Evolutionary conservation across 2,113 vertebrate species (phyloP), one percentile per base, ranked within the genome.

Genomic region (Aviceda subcristata): DNA sequence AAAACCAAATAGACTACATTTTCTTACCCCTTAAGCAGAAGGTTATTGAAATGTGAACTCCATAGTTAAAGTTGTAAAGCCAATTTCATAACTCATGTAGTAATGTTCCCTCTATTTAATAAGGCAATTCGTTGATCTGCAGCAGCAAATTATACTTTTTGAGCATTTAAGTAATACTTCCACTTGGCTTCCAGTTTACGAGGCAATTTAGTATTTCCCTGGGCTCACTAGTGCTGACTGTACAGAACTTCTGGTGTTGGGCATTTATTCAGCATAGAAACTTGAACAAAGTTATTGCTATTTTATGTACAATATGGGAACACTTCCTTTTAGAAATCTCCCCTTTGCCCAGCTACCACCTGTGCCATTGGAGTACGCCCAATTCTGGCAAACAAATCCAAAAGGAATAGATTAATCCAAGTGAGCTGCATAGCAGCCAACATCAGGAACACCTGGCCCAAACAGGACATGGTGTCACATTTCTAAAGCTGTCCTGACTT

Each of bases 221-320:
- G 69, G 75, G 82, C 88, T 97, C 81, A 79, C 92, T 81, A 83
- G 53, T 90, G 96, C 96, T 98, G 96, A 96, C 92, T 94, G 66
- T 62, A 91, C 92, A 96, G 75, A 96, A 94, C 73, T 95, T 89
- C 66, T 94, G 91, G 63, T 86, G 30, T 55, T 93, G 86, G 90
- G 76, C 91, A 90, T 95, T 96, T 95, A 88, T 92, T 97, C 96
- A 97, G 86, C 90, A 91, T 66, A 93, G 96, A 94, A 94, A 45
- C 67, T 94, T 77, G 87, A 94, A 86, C 64, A 95, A 94, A 97
- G 77, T 96, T 97, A 95, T 34, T 90, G 93, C 83, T 96, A 48
- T 96, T 97, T 97, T 90, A 93, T 89, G 91, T 53, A 77, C 75
- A 91, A 51, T 63, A 82, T 87, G 92, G 96, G 86, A 96, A 75